Base-by-base conservation (phyloP, 2,888 invertebrate species). In the Strigamia transsilvanica region DNA sequence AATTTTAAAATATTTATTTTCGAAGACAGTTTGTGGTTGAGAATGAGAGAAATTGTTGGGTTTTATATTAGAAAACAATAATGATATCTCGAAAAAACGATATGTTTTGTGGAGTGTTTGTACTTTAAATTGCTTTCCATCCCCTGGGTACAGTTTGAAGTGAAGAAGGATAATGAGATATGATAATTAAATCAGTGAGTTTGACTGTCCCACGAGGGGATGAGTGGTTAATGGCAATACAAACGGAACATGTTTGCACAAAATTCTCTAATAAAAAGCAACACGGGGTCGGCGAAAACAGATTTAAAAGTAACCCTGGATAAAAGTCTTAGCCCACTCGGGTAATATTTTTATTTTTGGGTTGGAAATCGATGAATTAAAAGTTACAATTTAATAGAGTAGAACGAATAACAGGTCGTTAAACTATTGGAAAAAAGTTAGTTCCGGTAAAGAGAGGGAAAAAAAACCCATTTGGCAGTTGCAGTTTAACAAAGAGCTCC, bases 151-250 rank as follows among this genome's bases (percentile, higher is more conserved):
- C 73, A 32, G 73, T 73, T 73, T 73, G 73, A 73, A 73, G 73
- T 73, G 73, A 73, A 73, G 73, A 73, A 73, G 73, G 73, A 73
- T 73, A 73, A 73, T 73, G 73, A 73, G 73, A 73, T 73, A 73
- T 73, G 73, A 73, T 73, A 73, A 73, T 73, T 73, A 73, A 73
- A 73, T 73, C 73, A 73, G 73, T 73, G 73, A 73, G 73, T 73
- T 73, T 73, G 73, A 73, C 73, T 73, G 32, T 73, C 73, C 73
- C 73, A 73, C 73, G 73, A 73, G 73, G 73, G 61, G 73, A 32
- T 23, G 73, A 73, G 73, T 73, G 73, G 73, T 73, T 73, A 73
- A 73, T 73, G 73, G 73, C 73, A 73, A 73, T 73, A 73, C 73
- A 73, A 73, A 73, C 73, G 73, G 32, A 73, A 73, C 73, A 27